phyloP scores from a whole-genome alignment of 2,888 invertebrate genomes.

The Cistogaster globosa region DNA sequence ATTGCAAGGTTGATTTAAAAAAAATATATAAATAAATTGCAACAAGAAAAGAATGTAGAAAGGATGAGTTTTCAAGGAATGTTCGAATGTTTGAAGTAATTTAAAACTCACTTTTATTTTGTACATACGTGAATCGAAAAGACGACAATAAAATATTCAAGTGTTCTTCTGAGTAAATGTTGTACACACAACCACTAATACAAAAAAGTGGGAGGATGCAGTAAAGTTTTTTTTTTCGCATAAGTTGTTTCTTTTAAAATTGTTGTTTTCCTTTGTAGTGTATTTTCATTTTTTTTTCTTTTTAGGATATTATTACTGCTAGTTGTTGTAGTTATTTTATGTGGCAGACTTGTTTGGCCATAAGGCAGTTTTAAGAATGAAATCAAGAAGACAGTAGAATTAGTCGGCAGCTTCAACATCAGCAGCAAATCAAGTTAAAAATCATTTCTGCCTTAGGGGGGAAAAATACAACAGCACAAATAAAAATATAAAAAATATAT shows the following conservation, averaged over 20 bases:
- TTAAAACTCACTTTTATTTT: slow-evolving; percentile 55
- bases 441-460: slow-evolving; percentile 69
- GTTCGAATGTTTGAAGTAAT: slow-evolving; percentile 48
- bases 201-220: slow-evolving; percentile 82
- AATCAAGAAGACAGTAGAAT: slow-evolving; percentile 69
- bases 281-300: background rate
- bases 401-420: slow-evolving; percentile 70
- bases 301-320: slow-evolving; percentile 42
- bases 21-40: slow-evolving; percentile 58
- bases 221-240: slow-evolving; percentile 77
- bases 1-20: slow-evolving; percentile 61
- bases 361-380: slow-evolving; percentile 71
- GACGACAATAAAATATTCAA: slow-evolving; percentile 66
- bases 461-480: slow-evolving; percentile 57
- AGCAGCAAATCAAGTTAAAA: slow-evolving; percentile 73
- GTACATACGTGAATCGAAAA: slow-evolving; percentile 36
- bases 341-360: slow-evolving; percentile 69
- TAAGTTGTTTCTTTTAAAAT: slow-evolving; percentile 15
- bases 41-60: slow-evolving; percentile 62
- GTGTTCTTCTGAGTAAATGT: slow-evolving; percentile 38
- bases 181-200: slow-evolving; percentile 25
- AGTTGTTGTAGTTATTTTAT: slow-evolving; percentile 55
- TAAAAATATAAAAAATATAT: slow-evolving; percentile 37
- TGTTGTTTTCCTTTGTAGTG: slow-evolving; percentile 17
- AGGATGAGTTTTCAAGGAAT: slow-evolving; percentile 44